Evolutionary conservation across 2,888 invertebrate genomes (phyloP).

Genomic region (Tipula vernalis): DNA sequence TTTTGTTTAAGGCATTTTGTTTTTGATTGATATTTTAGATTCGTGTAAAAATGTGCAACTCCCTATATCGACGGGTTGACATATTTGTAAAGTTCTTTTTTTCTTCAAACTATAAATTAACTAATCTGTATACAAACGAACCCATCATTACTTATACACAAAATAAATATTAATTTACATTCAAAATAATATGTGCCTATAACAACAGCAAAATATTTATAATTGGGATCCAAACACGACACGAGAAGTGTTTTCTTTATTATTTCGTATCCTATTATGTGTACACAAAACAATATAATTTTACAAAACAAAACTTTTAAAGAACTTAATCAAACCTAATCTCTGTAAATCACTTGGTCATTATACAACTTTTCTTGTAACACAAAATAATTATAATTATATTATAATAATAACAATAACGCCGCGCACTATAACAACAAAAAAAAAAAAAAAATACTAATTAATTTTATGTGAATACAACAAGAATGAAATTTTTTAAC

Average conservation of each 20-base stretch:
- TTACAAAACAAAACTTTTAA: neutral
- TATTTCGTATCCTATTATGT: neutral
- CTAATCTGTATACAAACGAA: neutral
- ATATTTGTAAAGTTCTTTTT: neutral
- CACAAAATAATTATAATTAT: neutral
- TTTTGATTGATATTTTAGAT: neutral
- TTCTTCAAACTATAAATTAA: neutral
- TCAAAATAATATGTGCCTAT: neutral
- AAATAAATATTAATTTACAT: neutral
- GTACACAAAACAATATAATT: neutral
- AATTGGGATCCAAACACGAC: neutral
- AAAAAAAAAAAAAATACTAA: neutral
- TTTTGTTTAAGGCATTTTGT: neutral
- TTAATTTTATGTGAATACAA: neutral
- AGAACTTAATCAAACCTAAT: neutral
- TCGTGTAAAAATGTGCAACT: neutral
- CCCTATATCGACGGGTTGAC: neutral
- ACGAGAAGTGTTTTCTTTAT: neutral
- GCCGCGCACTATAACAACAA: neutral
- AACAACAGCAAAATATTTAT: neutral
- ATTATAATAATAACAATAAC: neutral
- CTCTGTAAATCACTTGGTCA: neutral
- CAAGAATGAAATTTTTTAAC: neutral
- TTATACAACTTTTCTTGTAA: neutral
- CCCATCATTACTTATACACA: neutral